Evolutionary conservation across 2,113 vertebrate genomes (phyloP).

Genomic region (Xerus inauris): DNA sequence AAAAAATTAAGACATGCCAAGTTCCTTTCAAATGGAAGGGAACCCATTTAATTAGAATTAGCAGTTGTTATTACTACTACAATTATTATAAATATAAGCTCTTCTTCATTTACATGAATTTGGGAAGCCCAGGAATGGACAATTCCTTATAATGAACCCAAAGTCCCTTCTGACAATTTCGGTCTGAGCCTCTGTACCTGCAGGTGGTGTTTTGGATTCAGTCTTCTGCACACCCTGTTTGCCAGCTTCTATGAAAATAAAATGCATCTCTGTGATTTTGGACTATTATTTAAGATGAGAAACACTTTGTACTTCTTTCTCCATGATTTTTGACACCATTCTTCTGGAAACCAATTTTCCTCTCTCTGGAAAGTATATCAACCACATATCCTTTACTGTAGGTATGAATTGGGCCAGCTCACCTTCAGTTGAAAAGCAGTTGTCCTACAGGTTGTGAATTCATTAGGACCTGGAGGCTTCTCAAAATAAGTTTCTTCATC

Average conservation of each 20-base stretch:
- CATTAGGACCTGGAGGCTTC: neutral
- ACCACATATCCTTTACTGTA: neutral
- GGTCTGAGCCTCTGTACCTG: too few relatives aligned
- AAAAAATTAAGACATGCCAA: neutral
- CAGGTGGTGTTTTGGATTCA: neutral
- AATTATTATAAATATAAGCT: neutral
- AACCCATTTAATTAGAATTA: neutral
- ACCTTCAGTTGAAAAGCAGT: neutral
- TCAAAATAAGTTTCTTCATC: neutral
- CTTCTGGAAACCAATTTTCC: neutral
- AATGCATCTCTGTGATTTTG: neutral
- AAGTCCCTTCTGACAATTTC: accelerated
- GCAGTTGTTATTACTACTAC: neutral
- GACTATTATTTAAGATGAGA: neutral
- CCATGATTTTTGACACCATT: neutral
- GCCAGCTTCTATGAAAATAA: neutral
- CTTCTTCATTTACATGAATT: neutral
- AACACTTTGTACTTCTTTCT: neutral
- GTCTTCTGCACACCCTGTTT: neutral
- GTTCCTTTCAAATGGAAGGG: neutral
- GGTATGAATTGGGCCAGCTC: neutral
- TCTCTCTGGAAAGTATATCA: neutral
- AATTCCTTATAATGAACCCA: neutral
- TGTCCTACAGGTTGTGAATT: neutral
- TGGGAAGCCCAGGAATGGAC: neutral